These are phyloP conservation scores for Nomia melanderi DNA, from an alignment of 1,140 invertebrate species.

Conservation along the genomic window DNA sequence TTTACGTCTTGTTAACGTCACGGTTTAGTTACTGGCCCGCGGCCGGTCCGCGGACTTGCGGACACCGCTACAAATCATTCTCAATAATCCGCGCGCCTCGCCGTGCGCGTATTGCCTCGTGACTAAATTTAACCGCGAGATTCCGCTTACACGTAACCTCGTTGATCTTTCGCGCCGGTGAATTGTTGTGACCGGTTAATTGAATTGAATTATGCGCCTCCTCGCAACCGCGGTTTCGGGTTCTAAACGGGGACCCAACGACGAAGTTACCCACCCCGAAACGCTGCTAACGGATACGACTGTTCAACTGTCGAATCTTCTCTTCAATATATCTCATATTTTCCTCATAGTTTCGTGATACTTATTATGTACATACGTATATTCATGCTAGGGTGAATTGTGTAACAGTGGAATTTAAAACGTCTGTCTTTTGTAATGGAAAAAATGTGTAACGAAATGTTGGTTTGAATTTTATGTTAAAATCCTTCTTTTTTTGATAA, in stretches of 20 bases:
- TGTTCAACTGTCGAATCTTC: not conserved
- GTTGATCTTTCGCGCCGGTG: slow-evolving; percentile 22
- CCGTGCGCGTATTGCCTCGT: slow-evolving; percentile 28
- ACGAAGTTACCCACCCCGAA: not conserved
- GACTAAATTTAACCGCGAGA: slow-evolving; percentile 64
- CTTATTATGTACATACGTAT: no score
- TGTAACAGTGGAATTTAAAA: no score
- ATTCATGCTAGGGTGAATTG: no score
- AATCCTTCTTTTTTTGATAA: no score
- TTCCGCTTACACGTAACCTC: slow-evolving; percentile 33
- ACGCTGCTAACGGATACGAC: not conserved
- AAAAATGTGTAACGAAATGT: no score
- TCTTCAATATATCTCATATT: not conserved
- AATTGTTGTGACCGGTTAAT: slow-evolving; percentile 44
- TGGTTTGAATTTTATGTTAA: no score
- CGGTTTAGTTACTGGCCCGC: slow-evolving; percentile 53
- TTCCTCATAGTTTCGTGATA: no score
- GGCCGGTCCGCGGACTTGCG: slow-evolving; percentile 27
- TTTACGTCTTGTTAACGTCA: slow-evolving; percentile 68
- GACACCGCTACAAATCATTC: slow-evolving; percentile 63
- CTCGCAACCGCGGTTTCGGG: not conserved
- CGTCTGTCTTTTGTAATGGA: no score
- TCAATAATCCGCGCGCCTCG: slow-evolving; percentile 50
- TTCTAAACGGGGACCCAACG: not conserved
- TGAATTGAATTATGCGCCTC: slow-evolving; percentile 51